These are phyloP conservation scores for Tetraneura akinire DNA, from an alignment of 1,140 invertebrate species.

Conservation along the genomic window DNA sequence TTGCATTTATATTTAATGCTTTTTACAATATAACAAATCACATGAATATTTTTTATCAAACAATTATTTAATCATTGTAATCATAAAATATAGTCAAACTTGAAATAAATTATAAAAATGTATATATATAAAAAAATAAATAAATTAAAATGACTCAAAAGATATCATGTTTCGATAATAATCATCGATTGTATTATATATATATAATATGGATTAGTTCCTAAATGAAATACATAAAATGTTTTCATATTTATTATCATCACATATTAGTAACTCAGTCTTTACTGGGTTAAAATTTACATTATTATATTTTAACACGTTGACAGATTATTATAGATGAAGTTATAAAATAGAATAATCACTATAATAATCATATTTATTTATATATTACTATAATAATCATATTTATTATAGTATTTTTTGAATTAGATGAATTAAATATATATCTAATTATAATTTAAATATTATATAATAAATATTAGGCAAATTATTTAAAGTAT, in stretches of 20 bases:
- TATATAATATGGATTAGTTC: constrained; percentile 32
- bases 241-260: constrained; percentile 36
- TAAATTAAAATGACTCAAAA: background rate
- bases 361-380: too few relatives aligned
- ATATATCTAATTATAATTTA: too few relatives aligned
- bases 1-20: background rate
- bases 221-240: constrained; percentile 5
- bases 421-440: too few relatives aligned
- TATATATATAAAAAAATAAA: too few relatives aligned
- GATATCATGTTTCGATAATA: background rate
- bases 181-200: background rate
- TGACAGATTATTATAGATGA: too few relatives aligned
- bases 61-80: background rate
- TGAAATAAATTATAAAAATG: background rate
- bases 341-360: too few relatives aligned
- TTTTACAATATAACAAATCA: constrained; percentile 6
- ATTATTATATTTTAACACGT: too few relatives aligned
- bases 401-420: too few relatives aligned
- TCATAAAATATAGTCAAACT: background rate
- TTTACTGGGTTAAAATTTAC: constrained; percentile 35
- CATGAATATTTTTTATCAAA: background rate
- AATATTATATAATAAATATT: too few relatives aligned
- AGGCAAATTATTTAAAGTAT: too few relatives aligned
- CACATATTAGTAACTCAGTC: constrained; percentile 45
- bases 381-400: too few relatives aligned